phyloP scores from a whole-genome alignment of 2,113 vertebrate genomes.

The Alligator sinensis region DNA sequence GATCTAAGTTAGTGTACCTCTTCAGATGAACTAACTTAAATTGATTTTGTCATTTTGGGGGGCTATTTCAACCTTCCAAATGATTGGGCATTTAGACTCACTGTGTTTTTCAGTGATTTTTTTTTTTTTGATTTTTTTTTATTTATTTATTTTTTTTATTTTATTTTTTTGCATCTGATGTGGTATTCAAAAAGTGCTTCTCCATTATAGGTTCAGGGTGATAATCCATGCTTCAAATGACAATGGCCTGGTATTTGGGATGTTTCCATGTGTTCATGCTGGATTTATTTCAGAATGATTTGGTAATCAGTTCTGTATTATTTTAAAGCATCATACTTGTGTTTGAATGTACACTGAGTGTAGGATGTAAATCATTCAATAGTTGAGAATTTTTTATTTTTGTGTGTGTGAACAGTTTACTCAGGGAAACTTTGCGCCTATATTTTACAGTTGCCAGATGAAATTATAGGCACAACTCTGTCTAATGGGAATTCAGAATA shows the following conservation, averaged over 20 bases:
- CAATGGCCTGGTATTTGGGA: background rate
- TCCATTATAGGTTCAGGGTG: background rate
- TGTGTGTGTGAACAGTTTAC: no score
- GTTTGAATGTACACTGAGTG: background rate
- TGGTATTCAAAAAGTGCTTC: background rate
- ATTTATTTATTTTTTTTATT: background rate
- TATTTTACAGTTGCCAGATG: conserved; percentile 63
- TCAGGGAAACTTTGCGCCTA: conserved; percentile 28
- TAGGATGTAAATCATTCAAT: conserved; percentile 52
- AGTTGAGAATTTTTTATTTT: background rate
- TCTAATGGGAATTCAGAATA: conserved; percentile 47
- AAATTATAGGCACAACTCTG: conserved; percentile 59
- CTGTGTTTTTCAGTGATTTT: no score
- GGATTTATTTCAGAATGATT: background rate
- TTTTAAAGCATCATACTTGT: no score
- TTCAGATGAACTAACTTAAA: no score
- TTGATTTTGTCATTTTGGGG: no score
- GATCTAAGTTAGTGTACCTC: no score
- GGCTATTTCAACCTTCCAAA: no score
- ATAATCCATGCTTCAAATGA: background rate
- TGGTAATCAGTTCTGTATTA: background rate
- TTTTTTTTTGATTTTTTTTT: no score
- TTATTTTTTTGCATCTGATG: background rate
- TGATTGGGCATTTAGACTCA: no score
- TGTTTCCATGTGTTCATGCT: background rate